Base-by-base conservation (phyloP, 2,888 invertebrate genomes). In the Drosophila multiciliata region DNA sequence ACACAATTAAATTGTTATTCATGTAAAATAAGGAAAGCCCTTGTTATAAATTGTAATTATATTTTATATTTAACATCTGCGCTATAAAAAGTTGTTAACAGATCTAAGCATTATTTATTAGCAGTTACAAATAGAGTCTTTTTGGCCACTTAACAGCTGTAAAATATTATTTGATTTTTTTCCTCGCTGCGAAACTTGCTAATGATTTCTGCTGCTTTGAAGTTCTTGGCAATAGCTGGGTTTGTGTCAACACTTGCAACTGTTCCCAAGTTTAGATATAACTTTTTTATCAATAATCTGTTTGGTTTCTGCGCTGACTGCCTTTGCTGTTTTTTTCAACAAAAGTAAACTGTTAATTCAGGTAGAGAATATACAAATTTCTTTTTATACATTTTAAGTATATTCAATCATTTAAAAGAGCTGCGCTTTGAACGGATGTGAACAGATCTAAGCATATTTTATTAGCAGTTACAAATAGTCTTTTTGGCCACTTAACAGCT, bases 261-360 rank as follows among this genome's bases (percentile, higher is more conserved):
- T 26, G 26, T 26, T 26, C 26, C 26, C 26, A 26, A 3, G 26
- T 3, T 26, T 26, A 26, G 23, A 26, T 26, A 26, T 26, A 23
- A 26, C 23, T 2, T 26, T 26, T 26, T 26, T 26, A 26, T 26
- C 23, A 26, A 26, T 1, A 9, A 42, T 11, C 20, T 50, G 29
- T 1, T 5, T 50, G 70, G 77, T 63, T 80, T 32, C 23, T 23
- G 23, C 23, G 23, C 23, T 23, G 23, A 23, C 23, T 23, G 26
- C 2, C 26, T 26, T 26, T 26, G 26, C 26, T 26, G 26, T 26
- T 26, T 26, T 26, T 2, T 26, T 26, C 2, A 26, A 26, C 26
- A 26, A 0, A 26, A 26, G 2, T 2, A 26, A 26, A 26, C 2
- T 26, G 26, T 26, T 26, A 26, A 26, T 26, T 26, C 26, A 26